phyloP scores from a whole-genome alignment of 2,888 invertebrate species.

The Augochlorella aurata region DNA sequence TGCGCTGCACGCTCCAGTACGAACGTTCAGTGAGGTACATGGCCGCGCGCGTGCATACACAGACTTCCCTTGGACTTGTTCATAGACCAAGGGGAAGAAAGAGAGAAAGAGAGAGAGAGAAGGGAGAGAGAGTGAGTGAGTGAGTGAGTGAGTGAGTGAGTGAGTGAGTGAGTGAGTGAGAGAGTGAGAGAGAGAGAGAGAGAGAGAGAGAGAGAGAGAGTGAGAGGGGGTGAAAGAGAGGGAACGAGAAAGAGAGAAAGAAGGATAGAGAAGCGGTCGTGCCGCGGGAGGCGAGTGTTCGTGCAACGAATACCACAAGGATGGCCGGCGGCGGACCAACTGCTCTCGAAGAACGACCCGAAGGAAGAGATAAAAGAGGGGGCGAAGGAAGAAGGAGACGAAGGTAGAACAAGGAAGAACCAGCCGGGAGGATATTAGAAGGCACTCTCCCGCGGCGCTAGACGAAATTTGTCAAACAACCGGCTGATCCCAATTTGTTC shows the following conservation, averaged over 20 bases:
- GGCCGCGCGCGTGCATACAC: constrained; percentile 29
- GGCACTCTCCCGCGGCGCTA: constrained; percentile 73
- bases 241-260: not conserved
- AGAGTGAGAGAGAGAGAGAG: too few relatives aligned
- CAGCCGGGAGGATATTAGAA: constrained; percentile 61
- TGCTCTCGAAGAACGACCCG: constrained; percentile 24
- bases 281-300: constrained; percentile 54
- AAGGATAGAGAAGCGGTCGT: constrained; percentile 32
- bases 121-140: not conserved
- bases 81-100: constrained; percentile 32
- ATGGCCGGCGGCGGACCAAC: constrained; percentile 55
- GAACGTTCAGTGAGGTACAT: constrained; percentile 40
- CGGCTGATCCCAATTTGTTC: constrained; percentile 72
- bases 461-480: constrained; percentile 75
- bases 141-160: too few relatives aligned
- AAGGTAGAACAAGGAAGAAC: constrained; percentile 39
- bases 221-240: too few relatives aligned
- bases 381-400: not conserved
- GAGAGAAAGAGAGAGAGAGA: not conserved
- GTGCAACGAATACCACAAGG: constrained; percentile 69
- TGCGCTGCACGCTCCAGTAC: constrained; percentile 63
- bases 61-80: constrained; percentile 35
- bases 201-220: too few relatives aligned
- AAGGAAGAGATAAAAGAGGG: constrained; percentile 29
- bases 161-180: too few relatives aligned